phyloP scores from a whole-genome alignment of 2,797 vertebrate genomes.

The Poecilia velifera region DNA sequence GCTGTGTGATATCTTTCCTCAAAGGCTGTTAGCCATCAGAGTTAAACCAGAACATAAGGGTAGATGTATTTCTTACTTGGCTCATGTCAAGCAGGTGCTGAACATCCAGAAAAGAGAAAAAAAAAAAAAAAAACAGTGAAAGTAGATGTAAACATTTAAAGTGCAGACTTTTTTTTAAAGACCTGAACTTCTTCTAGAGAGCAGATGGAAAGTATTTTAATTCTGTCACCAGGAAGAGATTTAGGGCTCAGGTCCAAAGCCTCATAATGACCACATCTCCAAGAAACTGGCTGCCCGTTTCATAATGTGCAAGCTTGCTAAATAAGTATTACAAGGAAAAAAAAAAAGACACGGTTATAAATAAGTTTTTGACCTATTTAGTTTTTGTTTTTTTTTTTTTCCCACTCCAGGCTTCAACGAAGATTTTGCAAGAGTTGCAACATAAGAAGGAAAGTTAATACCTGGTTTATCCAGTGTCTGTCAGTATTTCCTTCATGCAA shows the following conservation, averaged over 20 bases:
- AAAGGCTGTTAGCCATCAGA: slow-evolving; percentile 36
- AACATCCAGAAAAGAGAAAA: slow-evolving; percentile 48
- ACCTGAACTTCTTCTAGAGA: slow-evolving; percentile 51
- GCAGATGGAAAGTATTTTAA: slow-evolving; percentile 81
- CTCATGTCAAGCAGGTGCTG: slow-evolving; percentile 70
- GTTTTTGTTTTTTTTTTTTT: too few species aligned
- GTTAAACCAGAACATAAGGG: slow-evolving; percentile 32
- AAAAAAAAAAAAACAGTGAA: slow-evolving; percentile 26
- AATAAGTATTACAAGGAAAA: slow-evolving; percentile 13
- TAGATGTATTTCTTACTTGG: slow-evolving; percentile 61
- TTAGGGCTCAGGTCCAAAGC: slow-evolving; percentile 79
- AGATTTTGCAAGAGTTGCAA: background rate
- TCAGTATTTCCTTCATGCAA: slow-evolving; percentile 38
- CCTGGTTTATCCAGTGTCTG: slow-evolving; percentile 56
- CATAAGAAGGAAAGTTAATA: slow-evolving; percentile 31
- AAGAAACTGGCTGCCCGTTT: slow-evolving; percentile 66
- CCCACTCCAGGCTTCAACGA: background rate
- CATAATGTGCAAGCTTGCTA: slow-evolving; percentile 38
- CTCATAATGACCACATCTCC: slow-evolving; percentile 78
- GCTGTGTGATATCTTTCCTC: slow-evolving; percentile 23
- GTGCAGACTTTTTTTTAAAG: slow-evolving; percentile 43
- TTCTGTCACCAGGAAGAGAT: slow-evolving; percentile 79
- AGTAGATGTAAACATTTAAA: slow-evolving; percentile 52
- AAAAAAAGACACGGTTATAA: slow-evolving; percentile 36
- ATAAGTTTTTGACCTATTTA: background rate